Conservation (phyloP, 2,888 invertebrate species). For the Galerucella pusilla region DNA sequence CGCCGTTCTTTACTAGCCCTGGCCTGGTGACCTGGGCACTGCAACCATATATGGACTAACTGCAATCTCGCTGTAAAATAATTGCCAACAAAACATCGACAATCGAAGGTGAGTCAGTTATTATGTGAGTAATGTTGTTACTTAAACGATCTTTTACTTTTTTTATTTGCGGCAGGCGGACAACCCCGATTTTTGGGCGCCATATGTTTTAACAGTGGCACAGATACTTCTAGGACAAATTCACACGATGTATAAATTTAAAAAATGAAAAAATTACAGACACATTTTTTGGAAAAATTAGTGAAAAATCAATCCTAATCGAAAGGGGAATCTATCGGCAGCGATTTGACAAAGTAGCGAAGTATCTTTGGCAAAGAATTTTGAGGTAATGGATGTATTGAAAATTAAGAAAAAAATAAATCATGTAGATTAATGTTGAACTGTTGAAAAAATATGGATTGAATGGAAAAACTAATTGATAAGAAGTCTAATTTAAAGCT, state of each 20-base stretch:
- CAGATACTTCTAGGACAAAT: neutral
- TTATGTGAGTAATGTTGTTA: conserved; percentile 29
- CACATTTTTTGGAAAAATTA: neutral
- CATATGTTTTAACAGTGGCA: conserved; percentile 15
- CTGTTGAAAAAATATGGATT: no score
- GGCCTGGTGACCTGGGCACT: conserved; percentile 49
- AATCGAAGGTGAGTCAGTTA: conserved; percentile 42
- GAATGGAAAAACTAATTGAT: no score
- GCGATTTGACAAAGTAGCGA: no score
- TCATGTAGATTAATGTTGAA: no score
- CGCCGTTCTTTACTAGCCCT: conserved; percentile 37
- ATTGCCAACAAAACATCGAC: conserved; percentile 34
- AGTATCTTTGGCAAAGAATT: no score
- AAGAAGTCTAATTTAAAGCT: no score
- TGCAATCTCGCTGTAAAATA: conserved; percentile 35
- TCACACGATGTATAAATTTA: neutral
- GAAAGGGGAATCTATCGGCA: no score
- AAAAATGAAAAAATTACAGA: neutral
- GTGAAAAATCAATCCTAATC: neutral
- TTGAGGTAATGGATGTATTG: no score
- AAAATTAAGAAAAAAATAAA: no score
- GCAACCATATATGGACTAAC: conserved; percentile 44
- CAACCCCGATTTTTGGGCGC: conserved; percentile 37
- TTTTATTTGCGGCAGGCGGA: conserved; percentile 8
- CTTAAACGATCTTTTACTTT: conserved; percentile 14